Evolutionary conservation across 2,888 invertebrate genomes (phyloP).

Genomic region (Synanthedon formicaeformis): DNA sequence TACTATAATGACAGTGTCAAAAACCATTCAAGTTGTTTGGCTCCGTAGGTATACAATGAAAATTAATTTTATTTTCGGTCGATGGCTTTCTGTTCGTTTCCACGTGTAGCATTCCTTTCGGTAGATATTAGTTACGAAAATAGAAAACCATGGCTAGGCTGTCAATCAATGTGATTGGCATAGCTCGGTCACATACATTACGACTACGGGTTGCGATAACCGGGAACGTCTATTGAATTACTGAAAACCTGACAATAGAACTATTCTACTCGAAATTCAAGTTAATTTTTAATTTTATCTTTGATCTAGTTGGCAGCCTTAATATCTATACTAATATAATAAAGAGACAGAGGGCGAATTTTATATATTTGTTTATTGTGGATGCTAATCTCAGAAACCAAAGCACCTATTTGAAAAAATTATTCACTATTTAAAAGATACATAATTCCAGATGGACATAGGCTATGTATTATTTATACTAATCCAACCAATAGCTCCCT

Average conservation of each 20-base stretch:
- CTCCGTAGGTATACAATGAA: not conserved
- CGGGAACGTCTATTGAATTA: not conserved
- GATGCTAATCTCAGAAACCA: too few relatives aligned
- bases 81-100: constrained; percentile 30
- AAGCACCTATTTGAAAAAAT: too few relatives aligned
- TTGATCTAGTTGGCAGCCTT: not conserved
- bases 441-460: too few relatives aligned
- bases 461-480: too few relatives aligned
- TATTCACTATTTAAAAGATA: too few relatives aligned
- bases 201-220: constrained; percentile 13
- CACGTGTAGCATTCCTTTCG: constrained; percentile 21
- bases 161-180: constrained; percentile 69
- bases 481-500: too few relatives aligned
- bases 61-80: not conserved
- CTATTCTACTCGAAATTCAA: not conserved
- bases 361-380: too few relatives aligned
- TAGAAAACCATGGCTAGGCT: constrained; percentile 34
- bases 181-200: constrained; percentile 46
- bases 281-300: not conserved
- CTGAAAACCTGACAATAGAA: not conserved
- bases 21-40: not conserved
- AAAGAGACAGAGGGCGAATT: too few relatives aligned
- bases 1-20: constrained; percentile 13
- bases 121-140: constrained; percentile 19
- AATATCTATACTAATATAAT: not conserved